Evolutionary conservation across 2,113 vertebrate genomes (phyloP).

Genomic region (Macrotus californicus): DNA sequence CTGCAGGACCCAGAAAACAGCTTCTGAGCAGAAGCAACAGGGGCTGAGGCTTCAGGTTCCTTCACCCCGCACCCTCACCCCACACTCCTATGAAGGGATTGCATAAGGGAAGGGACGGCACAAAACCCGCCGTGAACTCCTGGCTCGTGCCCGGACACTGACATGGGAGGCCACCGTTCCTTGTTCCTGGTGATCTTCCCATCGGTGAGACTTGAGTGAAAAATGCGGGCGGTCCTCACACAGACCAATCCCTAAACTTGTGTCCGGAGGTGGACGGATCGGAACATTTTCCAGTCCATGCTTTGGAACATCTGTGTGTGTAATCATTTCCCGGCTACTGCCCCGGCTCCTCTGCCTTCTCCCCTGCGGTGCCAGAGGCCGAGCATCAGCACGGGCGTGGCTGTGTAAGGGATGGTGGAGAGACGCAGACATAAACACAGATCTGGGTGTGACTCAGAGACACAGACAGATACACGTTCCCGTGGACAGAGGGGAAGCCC

Average conservation of each 20-base stretch:
- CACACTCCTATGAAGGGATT: neutral
- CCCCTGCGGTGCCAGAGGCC: neutral
- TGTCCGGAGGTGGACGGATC: neutral
- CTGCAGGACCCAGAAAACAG: neutral
- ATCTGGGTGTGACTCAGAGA: too few relatives aligned
- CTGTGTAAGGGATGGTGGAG: fast-evolving
- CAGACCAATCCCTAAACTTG: neutral
- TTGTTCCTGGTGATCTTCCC: neutral
- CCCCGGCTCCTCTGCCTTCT: neutral
- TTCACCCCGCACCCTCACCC: fast-evolving
- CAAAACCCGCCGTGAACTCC: neutral
- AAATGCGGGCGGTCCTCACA: neutral
- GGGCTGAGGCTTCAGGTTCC: fast-evolving
- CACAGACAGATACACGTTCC: neutral
- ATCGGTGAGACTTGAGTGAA: neutral
- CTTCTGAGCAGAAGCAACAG: neutral
- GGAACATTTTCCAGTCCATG: neutral
- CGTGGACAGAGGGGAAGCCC: neutral
- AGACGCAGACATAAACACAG: too few relatives aligned
- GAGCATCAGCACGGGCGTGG: fast-evolving
- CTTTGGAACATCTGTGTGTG: fast-evolving
- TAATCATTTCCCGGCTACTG: neutral
- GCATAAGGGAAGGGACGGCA: neutral
- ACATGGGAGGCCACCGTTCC: neutral
- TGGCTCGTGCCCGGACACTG: neutral